Evolutionary conservation across 2,113 vertebrate species (phyloP), one percentile per base, ranked within the genome.

Genomic region (Salvelinus alpinus): DNA sequence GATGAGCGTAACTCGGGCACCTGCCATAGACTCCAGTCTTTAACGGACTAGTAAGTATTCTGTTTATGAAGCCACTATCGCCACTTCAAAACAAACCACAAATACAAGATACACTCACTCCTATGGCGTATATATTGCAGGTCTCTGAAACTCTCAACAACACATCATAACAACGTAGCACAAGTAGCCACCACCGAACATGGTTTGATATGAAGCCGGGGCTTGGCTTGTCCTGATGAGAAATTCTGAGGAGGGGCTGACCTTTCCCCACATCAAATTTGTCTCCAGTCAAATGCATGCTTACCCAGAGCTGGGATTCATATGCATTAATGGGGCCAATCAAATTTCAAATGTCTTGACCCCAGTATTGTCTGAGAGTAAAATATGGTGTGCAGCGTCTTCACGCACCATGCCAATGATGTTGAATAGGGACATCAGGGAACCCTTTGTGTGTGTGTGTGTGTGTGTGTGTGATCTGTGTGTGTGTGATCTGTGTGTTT

Each of bases 311-410:
- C 73, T 51, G 34, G 65, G 65, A 74, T 65, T 65, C 62, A 65
- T 74, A 74, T 74, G 73, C 73, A 74, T 74, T 65, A 74, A 74
- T 67, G 64, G 64, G 73, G 62, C 73, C 73, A 67, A n/a, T 27
- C 38, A 69, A 66, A 74, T 54, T 74, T 66, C 73, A 25, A 74
- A 74, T 66, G 73, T 74, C 73, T 29, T 74, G 73, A 74, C 73
- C 73, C 44, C 38, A 44, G 62, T 54, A 22, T 74, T 66, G 73
- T 67, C 44, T 74, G 73, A 16, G 64, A 64, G 72, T 64, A 59
- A 73, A 64, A 54, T 67, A 74, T 24, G 38, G 64, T 54, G 73
- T 64, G 73, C n/a, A 48, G 24, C 24, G 48, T 44, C 20, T 34
- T 68, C 18, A 44, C 5, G 18, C 31, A 44, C 66, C 64, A 16